phyloP scores from a whole-genome alignment of 2,888 invertebrate genomes.

The Elysia crispata region DNA sequence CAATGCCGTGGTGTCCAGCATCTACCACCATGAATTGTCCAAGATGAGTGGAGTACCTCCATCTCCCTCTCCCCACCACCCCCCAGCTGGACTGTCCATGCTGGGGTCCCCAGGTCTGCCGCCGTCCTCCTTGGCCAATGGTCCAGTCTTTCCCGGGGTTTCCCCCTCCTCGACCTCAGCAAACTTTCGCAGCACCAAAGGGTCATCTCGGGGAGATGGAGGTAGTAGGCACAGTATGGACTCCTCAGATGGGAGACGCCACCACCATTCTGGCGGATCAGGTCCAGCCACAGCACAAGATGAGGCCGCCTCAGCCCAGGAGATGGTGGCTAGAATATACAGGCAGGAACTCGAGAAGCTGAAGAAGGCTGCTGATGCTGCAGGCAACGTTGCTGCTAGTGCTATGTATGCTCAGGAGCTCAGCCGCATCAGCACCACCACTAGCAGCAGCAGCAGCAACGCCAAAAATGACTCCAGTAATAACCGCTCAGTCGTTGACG shows the following conservation, averaged over 20 bases:
- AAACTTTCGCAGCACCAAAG: constrained; percentile 51
- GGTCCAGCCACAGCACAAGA: constrained; percentile 51
- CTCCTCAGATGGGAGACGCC: constrained; percentile 18
- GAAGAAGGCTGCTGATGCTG: constrained; percentile 81
- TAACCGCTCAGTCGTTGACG: neutral
- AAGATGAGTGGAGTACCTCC: constrained; percentile 73
- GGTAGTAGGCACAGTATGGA: neutral
- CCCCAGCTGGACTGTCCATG: constrained; percentile 41
- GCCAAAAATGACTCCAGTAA: no score
- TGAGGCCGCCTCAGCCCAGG: constrained; percentile 82
- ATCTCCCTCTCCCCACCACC: constrained; percentile 10
- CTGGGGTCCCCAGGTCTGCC: constrained; percentile 44
- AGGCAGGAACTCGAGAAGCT: constrained; percentile 89
- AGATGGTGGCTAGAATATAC: constrained; percentile 79
- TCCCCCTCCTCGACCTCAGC: constrained; percentile 17
- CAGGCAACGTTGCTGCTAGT: constrained; percentile 75
- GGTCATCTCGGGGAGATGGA: constrained; percentile 2
- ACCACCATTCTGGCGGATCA: constrained; percentile 24
- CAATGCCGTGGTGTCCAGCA: constrained; percentile 73
- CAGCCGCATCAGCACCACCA: constrained; percentile 85
- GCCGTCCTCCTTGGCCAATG: constrained; percentile 40
- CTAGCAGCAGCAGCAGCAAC: neutral
- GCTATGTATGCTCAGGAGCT: constrained; percentile 96
- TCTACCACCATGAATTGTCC: constrained; percentile 84
- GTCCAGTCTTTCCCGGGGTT: constrained; percentile 34